phyloP scores from a whole-genome alignment of 2,888 invertebrate genomes.

The Macroteleia sp. region DNA sequence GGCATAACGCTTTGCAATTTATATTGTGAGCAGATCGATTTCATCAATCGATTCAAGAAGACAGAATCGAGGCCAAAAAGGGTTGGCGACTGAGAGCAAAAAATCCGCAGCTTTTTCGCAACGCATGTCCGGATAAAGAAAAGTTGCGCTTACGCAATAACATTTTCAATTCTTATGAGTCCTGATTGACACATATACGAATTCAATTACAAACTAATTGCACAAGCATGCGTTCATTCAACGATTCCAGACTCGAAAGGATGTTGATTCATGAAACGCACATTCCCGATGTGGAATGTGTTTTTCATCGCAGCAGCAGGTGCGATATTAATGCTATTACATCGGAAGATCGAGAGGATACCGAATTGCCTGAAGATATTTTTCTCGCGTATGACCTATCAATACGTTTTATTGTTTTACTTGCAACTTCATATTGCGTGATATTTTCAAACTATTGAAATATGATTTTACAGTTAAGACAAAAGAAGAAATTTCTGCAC shows the following conservation, averaged over 20 bases:
- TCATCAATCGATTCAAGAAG: constrained; percentile 22
- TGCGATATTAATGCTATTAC: constrained; percentile 47
- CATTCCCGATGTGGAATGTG: constrained; percentile 30
- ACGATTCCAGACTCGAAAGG: constrained; percentile 1
- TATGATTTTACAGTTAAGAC: constrained; percentile 5
- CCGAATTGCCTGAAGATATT: constrained; percentile 28
- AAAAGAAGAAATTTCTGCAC: too few species aligned
- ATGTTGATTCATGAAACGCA: constrained; percentile 39
- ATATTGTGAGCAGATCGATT: constrained; percentile 37
- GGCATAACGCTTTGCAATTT: constrained; percentile 30
- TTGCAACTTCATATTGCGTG: background rate
- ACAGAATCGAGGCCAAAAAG: constrained; percentile 30
- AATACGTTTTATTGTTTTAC: constrained; percentile 18
- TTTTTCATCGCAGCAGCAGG: constrained; percentile 48
- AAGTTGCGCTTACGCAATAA: constrained; percentile 10
- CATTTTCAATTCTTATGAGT: constrained; percentile 14
- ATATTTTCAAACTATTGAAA: background rate
- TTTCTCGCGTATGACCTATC: constrained; percentile 24
- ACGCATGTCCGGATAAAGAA: constrained; percentile 11
- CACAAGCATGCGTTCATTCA: constrained; percentile 33
- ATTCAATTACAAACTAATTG: constrained; percentile 50
- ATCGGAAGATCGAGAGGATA: constrained; percentile 18
- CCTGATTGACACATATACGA: constrained; percentile 37
- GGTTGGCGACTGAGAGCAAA: constrained; percentile 15
- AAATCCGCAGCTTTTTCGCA: constrained; percentile 50